Evolutionary conservation across 2,113 vertebrate genomes (phyloP).

Genomic region (Nothoprocta perdicaria): DNA sequence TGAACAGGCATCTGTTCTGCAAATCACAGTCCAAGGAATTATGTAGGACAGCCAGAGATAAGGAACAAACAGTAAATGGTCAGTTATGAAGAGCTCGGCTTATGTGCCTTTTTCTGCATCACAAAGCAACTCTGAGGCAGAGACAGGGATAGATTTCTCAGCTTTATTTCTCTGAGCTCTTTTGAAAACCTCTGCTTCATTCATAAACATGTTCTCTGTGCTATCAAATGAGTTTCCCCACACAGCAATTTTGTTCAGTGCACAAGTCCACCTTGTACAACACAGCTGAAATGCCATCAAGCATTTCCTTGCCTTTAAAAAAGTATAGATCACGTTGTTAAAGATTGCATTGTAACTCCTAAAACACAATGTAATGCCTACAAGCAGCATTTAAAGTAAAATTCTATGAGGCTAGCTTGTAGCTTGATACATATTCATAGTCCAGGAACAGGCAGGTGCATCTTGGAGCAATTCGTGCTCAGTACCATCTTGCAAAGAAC

Average conservation of each 20-base stretch:
- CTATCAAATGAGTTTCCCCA: not conserved
- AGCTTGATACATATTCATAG: not conserved
- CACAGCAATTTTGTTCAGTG: not conserved
- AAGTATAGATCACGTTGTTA: not conserved
- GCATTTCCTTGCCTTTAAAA: not conserved
- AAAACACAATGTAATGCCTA: not conserved
- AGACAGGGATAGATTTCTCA: not conserved
- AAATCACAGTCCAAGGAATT: not conserved
- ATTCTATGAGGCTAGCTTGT: not conserved
- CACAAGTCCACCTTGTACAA: not conserved
- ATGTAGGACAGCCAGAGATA: not conserved
- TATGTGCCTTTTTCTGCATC: not conserved
- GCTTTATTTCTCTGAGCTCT: not conserved
- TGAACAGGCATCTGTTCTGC: not conserved
- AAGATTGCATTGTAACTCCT: not conserved
- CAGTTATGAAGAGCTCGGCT: not conserved
- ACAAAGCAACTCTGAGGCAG: accelerated
- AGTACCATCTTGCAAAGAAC: not conserved
- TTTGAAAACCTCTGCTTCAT: not conserved
- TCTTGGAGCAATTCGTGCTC: not conserved
- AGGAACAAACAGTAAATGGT: not conserved
- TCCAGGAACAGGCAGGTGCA: not conserved
- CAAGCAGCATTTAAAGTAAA: not conserved
- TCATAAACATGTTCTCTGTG: not conserved
- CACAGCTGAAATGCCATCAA: not conserved